Conservation (phyloP, 2,888 invertebrate genomes). For the Stenotaenia linearis region DNA sequence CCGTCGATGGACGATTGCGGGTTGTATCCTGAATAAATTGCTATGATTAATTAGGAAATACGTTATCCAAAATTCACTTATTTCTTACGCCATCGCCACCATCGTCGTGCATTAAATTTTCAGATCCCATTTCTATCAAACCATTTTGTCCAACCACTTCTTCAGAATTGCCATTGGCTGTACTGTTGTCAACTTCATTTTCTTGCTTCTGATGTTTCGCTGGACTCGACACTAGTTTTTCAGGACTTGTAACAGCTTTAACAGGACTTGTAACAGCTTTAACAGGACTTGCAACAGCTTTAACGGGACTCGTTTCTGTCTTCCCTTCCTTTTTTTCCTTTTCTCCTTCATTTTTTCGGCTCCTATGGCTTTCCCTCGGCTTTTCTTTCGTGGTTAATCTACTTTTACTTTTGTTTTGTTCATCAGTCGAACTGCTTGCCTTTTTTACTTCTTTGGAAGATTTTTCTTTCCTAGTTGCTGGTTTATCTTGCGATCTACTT, state of each 20-base stretch:
- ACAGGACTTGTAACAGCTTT: slow-evolving; percentile 29
- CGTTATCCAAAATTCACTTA: not conserved
- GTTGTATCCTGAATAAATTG: not conserved
- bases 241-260: too few species aligned
- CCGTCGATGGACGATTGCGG: slow-evolving; percentile 10
- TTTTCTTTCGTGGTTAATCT: slow-evolving; percentile 10
- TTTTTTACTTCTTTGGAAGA: slow-evolving; percentile 36
- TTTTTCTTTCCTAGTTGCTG: slow-evolving; percentile 34
- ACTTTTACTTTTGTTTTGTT: slow-evolving; percentile 26
- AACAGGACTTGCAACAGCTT: slow-evolving; percentile 32
- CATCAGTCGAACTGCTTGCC: slow-evolving; percentile 21
- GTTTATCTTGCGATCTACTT: slow-evolving; percentile 21
- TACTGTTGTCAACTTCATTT: slow-evolving; percentile 36
- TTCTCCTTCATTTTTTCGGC: slow-evolving; percentile 34
- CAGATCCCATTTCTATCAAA: slow-evolving; percentile 41
- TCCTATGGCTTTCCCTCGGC: slow-evolving; percentile 22
- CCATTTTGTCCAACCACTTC: slow-evolving; percentile 38
- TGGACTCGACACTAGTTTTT: too few species aligned
- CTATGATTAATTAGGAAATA: not conserved
- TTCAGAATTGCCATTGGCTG: slow-evolving; percentile 32
- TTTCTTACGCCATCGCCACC: slow-evolving; percentile 32
- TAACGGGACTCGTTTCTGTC: slow-evolving; percentile 35
- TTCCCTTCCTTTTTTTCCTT: slow-evolving; percentile 19
- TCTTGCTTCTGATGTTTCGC: not conserved
- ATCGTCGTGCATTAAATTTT: slow-evolving; percentile 38